Percentiles rank a stretch among this genome's conserved stretches.
phyloP scores from a whole-genome alignment of 2,113 vertebrate genomes.

The Chiloscyllium plagiosum region DNA sequence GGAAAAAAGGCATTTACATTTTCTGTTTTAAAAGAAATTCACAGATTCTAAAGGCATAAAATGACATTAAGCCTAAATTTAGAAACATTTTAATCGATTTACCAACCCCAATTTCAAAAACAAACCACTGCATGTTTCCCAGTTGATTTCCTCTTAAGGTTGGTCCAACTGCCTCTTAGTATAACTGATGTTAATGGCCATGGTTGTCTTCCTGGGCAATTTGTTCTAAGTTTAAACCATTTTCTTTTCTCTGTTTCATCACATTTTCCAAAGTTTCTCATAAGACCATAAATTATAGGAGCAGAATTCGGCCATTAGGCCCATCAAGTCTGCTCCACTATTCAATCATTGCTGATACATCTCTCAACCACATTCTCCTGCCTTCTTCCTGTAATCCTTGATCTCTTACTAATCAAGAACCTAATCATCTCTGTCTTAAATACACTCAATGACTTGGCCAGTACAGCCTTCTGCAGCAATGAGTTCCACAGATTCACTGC shows the following conservation, averaged over 20 bases:
- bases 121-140: neutral
- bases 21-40: neutral
- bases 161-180: neutral
- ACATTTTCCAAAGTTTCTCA: neutral
- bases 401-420: too few species aligned
- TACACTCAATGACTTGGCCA: too few species aligned
- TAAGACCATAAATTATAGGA: neutral
- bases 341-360: too few species aligned
- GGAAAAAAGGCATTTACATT: neutral
- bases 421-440: too few species aligned
- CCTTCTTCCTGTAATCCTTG: too few species aligned
- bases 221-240: neutral
- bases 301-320: too few species aligned
- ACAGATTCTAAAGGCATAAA: neutral
- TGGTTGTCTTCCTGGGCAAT: constrained; percentile 1
- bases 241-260: neutral
- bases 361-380: too few species aligned
- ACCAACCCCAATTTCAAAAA: neutral
- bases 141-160: neutral
- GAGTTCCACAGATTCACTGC: too few species aligned
- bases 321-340: too few species aligned
- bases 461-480: too few species aligned
- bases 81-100: neutral
- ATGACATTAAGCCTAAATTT: neutral
- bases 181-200: neutral